Base-by-base conservation (phyloP, 2,888 invertebrate genomes). In the Endotricha flammealis region DNA sequence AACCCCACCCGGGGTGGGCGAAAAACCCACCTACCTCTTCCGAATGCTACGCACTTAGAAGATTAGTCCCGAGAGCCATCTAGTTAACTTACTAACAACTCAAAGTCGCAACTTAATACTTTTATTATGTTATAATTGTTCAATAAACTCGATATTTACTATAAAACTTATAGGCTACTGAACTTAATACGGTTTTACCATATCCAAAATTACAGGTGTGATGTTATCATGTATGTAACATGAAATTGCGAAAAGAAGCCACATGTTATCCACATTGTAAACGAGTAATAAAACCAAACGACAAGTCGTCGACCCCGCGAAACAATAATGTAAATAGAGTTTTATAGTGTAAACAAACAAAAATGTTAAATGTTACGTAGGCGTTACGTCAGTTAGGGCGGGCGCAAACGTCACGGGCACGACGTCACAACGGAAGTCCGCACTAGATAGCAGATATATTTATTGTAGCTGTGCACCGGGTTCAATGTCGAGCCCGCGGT, bases 311-410 rank as follows among this genome's bases (percentile, higher is more conserved):
- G 79, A 76, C 78, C 81, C 70, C 72, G 64, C 69, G 49, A 57
- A 74, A 77, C 77, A 80, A 78, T 78, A 77, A 74, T 78, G 76
- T 75, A 76, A 76, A 78, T 78, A 71, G 68, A 63, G 64, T 75
- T 83, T 82, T 80, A 80, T 78, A 76, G 75, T 78, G 79, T 82
- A 83, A 83, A 83, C 85, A 82, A 72, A 75, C n/a, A 78, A 76
- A 70, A 72, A 73, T 68, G 75, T 70, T n/a, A 74, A 65, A 60
- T 62, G 69, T 74, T 74, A 77, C 79, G 81, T 73, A 53, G 64
- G 54, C 61, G 57, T 51, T 67, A 73, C 77, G 78, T 77, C 79
- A 77, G 61, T 48, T 47, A 53, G 50, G 45, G 57, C 46, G 49
- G 41, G 53, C 40, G 39, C 33, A 44, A 53, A 65, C 77, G 79